A percentile compares a stretch with the other conserved stretches of the same genome.
Evolutionary conservation across 2,888 invertebrate genomes (phyloP).

Genomic region (Metacarcinus magister): DNA sequence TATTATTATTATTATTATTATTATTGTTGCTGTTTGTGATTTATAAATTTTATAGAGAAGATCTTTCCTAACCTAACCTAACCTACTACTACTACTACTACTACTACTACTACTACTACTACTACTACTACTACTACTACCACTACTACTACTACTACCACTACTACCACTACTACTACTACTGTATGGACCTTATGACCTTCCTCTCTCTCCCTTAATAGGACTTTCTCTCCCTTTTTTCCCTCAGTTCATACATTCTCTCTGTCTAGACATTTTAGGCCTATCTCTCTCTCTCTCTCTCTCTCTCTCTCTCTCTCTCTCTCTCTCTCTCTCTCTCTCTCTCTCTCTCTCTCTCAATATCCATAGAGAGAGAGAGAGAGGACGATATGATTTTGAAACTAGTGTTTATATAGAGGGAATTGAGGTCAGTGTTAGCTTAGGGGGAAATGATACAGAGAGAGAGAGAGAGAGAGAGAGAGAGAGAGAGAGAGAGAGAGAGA

Average conservation of each 20-base stretch:
- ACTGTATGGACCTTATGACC: not conserved
- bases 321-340: constrained; percentile 32
- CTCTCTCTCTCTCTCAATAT: not conserved
- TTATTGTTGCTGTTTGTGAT: too few relatives aligned
- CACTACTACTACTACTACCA: too few relatives aligned
- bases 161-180: not conserved
- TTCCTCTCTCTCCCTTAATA: not conserved
- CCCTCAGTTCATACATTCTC: constrained; percentile 27
- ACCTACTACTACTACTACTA: not conserved
- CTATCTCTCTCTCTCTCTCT: constrained; percentile 44
- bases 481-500: constrained; percentile 26
- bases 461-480: constrained; percentile 46
- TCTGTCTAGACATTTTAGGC: constrained; percentile 27
- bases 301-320: constrained; percentile 48
- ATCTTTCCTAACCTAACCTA: not conserved
- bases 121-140: too few relatives aligned
- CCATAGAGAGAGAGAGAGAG: not conserved
- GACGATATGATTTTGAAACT: too few relatives aligned
- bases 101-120: not conserved
- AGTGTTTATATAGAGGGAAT: not conserved
- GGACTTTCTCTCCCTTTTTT: not conserved
- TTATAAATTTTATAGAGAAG: too few relatives aligned
- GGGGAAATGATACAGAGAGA: not conserved
- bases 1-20: too few relatives aligned
- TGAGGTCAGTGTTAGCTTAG: not conserved